A percentile compares a stretch with the other conserved stretches of the same genome.
Conservation (phyloP, 2,888 invertebrate species). For the Chaitophorus viminalis region DNA sequence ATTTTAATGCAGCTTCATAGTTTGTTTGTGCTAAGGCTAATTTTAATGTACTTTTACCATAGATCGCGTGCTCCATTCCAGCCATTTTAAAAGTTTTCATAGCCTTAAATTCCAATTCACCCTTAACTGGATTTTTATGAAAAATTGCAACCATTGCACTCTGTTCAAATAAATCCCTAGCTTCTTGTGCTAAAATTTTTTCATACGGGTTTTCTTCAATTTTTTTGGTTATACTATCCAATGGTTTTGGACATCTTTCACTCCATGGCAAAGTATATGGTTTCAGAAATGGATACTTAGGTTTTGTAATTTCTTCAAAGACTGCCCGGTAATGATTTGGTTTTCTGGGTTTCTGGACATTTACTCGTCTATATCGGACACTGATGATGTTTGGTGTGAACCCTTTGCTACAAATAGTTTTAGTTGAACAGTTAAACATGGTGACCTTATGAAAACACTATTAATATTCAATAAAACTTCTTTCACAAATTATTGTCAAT, state of each 20-base stretch:
- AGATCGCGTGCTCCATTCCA: constrained; percentile 75
- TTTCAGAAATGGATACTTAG: constrained; percentile 70
- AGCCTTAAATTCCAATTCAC: constrained; percentile 49
- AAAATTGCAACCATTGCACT: constrained; percentile 61
- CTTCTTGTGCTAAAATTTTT: constrained; percentile 59
- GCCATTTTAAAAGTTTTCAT: constrained; percentile 59
- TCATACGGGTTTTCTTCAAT: constrained; percentile 60
- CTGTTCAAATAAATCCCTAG: constrained; percentile 59
- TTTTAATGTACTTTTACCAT: constrained; percentile 74
- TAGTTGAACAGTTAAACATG: constrained; percentile 50
- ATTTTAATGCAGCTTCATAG: constrained; percentile 75
- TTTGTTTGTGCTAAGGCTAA: constrained; percentile 76
- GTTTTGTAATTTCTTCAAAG: constrained; percentile 75
- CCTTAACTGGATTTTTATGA: constrained; percentile 53
- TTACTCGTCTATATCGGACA: constrained; percentile 74
- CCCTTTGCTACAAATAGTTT: constrained; percentile 56
- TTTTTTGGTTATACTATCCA: background rate
- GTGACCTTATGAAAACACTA: background rate
- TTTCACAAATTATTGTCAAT: background rate
- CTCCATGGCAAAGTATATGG: constrained; percentile 68
- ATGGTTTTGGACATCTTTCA: constrained; percentile 70
- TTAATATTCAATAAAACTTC: background rate
- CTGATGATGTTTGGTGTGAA: constrained; percentile 54
- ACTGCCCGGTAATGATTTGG: constrained; percentile 78
- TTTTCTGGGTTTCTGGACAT: constrained; percentile 78